Percentiles rank a stretch among this genome's conserved stretches.
These are phyloP conservation scores for Pseudopleuronectes americanus DNA, from an alignment of 2,797 vertebrate genomes.

Conservation along the genomic window DNA sequence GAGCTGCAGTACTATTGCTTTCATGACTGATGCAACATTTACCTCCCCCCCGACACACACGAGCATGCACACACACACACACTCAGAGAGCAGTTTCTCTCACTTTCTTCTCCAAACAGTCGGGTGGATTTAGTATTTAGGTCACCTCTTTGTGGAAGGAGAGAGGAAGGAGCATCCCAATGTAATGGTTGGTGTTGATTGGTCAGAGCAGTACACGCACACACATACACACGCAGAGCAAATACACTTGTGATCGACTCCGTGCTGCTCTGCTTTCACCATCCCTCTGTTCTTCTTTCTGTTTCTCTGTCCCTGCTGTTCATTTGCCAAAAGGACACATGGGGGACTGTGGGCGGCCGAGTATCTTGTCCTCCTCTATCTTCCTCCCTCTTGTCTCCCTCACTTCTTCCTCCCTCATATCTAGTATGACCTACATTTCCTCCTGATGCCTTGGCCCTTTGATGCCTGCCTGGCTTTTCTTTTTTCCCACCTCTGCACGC, in stretches of 20 bases:
- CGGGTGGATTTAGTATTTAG: conserved; percentile 58
- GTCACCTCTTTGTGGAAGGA: conserved; percentile 56
- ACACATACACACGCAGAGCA: conserved; percentile 9
- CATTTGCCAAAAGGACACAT: conserved; percentile 22
- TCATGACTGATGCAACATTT: conserved; percentile 69
- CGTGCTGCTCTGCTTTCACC: conserved; percentile 13
- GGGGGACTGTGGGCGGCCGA: conserved; percentile 24
- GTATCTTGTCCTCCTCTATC: conserved; percentile 36
- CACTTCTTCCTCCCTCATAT: conserved; percentile 28
- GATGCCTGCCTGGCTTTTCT: conserved; percentile 26
- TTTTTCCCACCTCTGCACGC: conserved; percentile 23
- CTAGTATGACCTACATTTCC: conserved; percentile 66
- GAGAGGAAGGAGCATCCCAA: conserved; percentile 39
- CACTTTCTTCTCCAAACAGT: conserved; percentile 38
- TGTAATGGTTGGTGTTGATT: conserved; percentile 41
- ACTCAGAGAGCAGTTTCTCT: conserved; percentile 12
- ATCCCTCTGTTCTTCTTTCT: conserved; percentile 15
- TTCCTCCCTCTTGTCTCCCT: conserved; percentile 25
- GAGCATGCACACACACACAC: not conserved
- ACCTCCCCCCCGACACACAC: conserved; percentile 7
- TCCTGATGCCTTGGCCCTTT: conserved; percentile 29
- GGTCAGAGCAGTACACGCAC: conserved; percentile 19
- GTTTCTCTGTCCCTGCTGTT: conserved; percentile 20
- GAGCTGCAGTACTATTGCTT: conserved; percentile 54
- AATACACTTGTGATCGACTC: not conserved